Base-by-base conservation (phyloP, 2,797 vertebrate species). In the Scolopax rusticola region DNA sequence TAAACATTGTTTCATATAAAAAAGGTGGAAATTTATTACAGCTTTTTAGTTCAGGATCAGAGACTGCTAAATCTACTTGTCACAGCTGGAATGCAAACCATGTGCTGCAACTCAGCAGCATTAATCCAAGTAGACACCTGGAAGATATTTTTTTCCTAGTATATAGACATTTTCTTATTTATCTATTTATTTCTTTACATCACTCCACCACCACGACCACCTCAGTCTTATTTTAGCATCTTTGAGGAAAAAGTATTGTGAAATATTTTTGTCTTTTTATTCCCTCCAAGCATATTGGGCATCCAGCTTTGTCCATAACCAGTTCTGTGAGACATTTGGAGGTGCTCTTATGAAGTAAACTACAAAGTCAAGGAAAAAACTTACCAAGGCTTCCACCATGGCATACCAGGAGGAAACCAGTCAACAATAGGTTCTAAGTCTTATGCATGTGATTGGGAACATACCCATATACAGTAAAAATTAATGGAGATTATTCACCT, bases 11-110 rank as follows among this genome's bases (percentile, higher is more conserved):
- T 89, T 67, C 17, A 9, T 25, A 70, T n/a, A 56, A 76, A 60
- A 48, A 11, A 65, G 1, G 5, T 17, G 12, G 4, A n/a, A 91
- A 91, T 53, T 82, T 89, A 73, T 83, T 85, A 41, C 38, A 79
- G 28, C 4, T 67, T 83, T 82, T 79, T 73, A 67, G 28, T 53
- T 75, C 65, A 68, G 38, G 33, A 48, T 28, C 48, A 69, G 36
- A 84, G n/a, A 43, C 47, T 82, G 38, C 78, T 82, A 91, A 91
- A 89, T 47, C 27, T 69, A 13, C 15, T 69, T 71, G 47, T 63
- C 57, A 54, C 8, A 69, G 8, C 28, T 50, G 90, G 86, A 76
- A 84, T 38, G 56, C 17, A 92, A 89, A 89, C 75, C 2, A 1
- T 1, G 2, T 36, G 6, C 30, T 87, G 11, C 27, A 68, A 50